A percentile compares a stretch with the other conserved stretches of the same genome.
Conservation (phyloP, 2,797 vertebrate species). For the Chaetodon trifasciatus region DNA sequence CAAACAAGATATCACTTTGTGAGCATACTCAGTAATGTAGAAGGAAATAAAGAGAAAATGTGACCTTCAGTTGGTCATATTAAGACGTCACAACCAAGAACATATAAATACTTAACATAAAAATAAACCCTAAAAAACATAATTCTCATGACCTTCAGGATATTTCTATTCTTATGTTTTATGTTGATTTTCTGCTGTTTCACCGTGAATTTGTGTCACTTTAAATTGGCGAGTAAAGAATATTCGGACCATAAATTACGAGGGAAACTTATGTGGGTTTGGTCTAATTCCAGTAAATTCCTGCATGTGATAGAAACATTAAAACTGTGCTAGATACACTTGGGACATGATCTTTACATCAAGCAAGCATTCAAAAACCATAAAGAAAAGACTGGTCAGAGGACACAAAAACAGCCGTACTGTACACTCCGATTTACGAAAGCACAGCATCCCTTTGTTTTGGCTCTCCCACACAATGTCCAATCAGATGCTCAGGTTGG, state of each 20-base stretch:
- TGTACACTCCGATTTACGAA: constrained; percentile 41
- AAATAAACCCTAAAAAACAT: background rate
- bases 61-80: constrained; percentile 5
- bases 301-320: background rate
- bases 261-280: background rate
- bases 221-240: background rate
- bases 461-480: constrained; percentile 60
- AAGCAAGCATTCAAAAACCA: background rate
- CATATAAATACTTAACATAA: background rate
- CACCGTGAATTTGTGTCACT: background rate
- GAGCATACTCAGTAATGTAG: background rate
- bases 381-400: constrained; percentile 34
- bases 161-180: background rate
- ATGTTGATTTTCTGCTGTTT: background rate
- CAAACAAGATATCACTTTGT: constrained; percentile 34
- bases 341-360: constrained; percentile 1
- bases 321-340: background rate
- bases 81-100: background rate
- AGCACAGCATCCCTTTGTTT: constrained; percentile 56
- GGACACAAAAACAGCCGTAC: constrained; percentile 32
- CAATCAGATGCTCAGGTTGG: constrained; percentile 87
- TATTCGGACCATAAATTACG: background rate
- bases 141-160: background rate
- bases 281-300: background rate
- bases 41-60: constrained; percentile 30